Evolutionary conservation across 2,797 vertebrate species (phyloP).

Genomic region (Miichthys miiuy): DNA sequence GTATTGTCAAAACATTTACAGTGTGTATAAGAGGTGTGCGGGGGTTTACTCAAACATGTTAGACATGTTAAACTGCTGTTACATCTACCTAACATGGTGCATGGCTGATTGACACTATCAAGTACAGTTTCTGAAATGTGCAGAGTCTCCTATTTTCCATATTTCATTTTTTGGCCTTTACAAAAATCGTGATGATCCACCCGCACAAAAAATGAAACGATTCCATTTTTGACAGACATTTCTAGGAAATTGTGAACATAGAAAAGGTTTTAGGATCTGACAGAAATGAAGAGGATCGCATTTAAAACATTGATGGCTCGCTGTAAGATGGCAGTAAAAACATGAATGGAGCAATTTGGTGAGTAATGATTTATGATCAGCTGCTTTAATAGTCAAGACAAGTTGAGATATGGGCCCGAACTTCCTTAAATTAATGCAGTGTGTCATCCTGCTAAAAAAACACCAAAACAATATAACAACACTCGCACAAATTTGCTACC

Average conservation of each 20-base stretch:
- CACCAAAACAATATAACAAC: neutral
- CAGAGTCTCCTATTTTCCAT: neutral
- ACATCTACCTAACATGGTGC: neutral
- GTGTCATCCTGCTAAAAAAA: conserved; percentile 10
- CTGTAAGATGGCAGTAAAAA: conserved; percentile 37
- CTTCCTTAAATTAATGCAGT: conserved; percentile 25
- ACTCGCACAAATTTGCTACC: conserved; percentile 5
- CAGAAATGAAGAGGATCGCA: conserved; percentile 25
- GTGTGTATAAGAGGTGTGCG: neutral
- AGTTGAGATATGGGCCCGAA: neutral
- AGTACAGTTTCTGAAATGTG: neutral
- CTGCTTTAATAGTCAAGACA: conserved; percentile 49
- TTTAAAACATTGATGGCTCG: conserved; percentile 52
- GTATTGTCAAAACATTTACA: neutral
- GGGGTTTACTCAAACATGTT: neutral
- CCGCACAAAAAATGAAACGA: neutral
- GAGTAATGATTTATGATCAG: conserved; percentile 50
- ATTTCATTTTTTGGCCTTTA: neutral
- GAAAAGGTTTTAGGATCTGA: conserved; percentile 36
- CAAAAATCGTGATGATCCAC: neutral
- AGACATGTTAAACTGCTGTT: neutral
- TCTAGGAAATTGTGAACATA: conserved; percentile 18
- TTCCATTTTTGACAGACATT: conserved; percentile 6
- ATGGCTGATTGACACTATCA: neutral
- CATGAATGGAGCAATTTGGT: conserved; percentile 21